A percentile compares a stretch with the other conserved stretches of the same genome.
Conservation (phyloP, 2,888 invertebrate species). For the Eupeodes luniger region DNA sequence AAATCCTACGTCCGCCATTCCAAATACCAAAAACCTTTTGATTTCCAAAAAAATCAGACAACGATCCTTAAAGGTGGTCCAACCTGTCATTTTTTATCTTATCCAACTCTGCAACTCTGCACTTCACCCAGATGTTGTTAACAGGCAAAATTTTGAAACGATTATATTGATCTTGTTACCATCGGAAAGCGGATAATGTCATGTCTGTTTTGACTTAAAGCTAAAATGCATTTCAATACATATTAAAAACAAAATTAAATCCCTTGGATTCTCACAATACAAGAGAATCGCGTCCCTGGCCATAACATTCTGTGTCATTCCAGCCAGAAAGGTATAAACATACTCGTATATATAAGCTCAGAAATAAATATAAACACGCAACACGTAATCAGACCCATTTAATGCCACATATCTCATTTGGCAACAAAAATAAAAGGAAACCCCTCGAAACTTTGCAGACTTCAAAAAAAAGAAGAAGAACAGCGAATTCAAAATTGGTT, state of each 20-base stretch:
- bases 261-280: neutral
- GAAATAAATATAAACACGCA: conserved; percentile 66
- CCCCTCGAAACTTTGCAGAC: conserved; percentile 72
- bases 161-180: conserved; percentile 55
- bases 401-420: conserved; percentile 74
- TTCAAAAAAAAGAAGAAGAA: conserved; percentile 4
- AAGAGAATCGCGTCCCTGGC: neutral
- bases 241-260: neutral
- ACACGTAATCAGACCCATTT: conserved; percentile 74
- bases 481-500: conserved; percentile 1
- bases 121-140: conserved; percentile 48
- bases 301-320: conserved; percentile 36
- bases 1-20: too few relatives aligned
- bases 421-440: conserved; percentile 47
- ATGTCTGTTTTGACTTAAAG: conserved; percentile 63
- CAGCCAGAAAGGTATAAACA: neutral
- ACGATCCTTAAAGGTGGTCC: conserved; percentile 28
- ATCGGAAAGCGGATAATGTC: conserved; percentile 63
- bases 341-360: neutral
- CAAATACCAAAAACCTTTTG: neutral
- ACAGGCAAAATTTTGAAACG: conserved; percentile 31
- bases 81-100: conserved; percentile 9
- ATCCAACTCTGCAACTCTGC: neutral
- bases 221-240: conserved; percentile 32
- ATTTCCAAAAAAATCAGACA: too few relatives aligned